Evolutionary conservation across 1,140 invertebrate species (phyloP).

Genomic region (Chionoecetes opilio): DNA sequence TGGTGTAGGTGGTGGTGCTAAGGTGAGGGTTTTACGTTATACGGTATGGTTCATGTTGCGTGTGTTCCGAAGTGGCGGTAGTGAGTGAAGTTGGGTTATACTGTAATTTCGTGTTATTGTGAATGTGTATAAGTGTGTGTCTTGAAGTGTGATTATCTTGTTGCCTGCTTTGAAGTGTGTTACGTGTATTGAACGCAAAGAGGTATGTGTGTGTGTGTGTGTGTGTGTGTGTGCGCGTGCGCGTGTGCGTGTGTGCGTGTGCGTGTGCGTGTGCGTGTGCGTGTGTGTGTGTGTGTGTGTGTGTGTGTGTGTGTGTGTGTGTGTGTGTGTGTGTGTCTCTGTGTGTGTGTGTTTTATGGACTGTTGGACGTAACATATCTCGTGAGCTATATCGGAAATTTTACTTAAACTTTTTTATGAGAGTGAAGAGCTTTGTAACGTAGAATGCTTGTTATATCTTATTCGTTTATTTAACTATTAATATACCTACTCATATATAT

Average conservation of each 20-base stretch:
- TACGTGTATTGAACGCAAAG: not conserved
- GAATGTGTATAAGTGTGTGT: not conserved
- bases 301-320: too few relatives aligned
- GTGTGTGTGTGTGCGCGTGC: too few relatives aligned
- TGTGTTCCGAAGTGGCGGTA: not conserved
- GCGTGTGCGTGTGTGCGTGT: not conserved
- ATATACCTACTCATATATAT: too few relatives aligned
- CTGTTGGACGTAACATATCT: too few relatives aligned
- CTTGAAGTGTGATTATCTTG: not conserved
- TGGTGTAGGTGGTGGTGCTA: not conserved
- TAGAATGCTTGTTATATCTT: too few relatives aligned
- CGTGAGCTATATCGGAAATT: too few relatives aligned
- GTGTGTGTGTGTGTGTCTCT: too few relatives aligned
- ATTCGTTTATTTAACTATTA: too few relatives aligned
- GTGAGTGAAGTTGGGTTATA: not conserved
- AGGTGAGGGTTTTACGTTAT: not conserved
- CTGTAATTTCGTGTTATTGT: not conserved
- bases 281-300: constrained; percentile 1
- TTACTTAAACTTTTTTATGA: too few relatives aligned
- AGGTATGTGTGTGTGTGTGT: not conserved
- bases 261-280: not conserved
- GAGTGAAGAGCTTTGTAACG: too few relatives aligned
- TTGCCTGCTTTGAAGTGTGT: not conserved
- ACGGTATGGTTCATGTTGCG: not conserved
- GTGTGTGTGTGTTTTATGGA: too few relatives aligned